Evolutionary conservation across 1,140 invertebrate species (phyloP).

Genomic region (Aphelenchoides fujianensis): DNA sequence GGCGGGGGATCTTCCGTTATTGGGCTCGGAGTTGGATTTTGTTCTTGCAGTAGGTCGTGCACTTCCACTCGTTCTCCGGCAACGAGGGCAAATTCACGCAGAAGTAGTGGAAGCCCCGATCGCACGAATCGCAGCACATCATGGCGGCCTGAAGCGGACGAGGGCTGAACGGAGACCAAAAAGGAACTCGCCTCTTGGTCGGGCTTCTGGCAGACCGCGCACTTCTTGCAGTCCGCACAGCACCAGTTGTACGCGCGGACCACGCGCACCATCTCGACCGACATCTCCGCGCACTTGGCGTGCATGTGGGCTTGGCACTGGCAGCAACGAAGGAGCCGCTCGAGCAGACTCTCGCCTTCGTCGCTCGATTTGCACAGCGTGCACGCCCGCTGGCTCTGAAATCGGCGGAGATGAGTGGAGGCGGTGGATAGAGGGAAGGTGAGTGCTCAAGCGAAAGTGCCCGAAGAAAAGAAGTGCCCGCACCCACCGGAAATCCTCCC

Average conservation of each 20-base stretch:
- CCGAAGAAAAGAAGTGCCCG: too few relatives aligned
- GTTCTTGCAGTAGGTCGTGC: slow-evolving; percentile 64
- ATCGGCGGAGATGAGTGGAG: slow-evolving; percentile 10
- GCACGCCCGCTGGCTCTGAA: slow-evolving; percentile 20
- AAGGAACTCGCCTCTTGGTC: slow-evolving; percentile 69
- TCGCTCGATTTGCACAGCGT: slow-evolving; percentile 11
- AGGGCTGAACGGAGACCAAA: neutral
- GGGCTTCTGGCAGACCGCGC: slow-evolving; percentile 78
- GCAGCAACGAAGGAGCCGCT: slow-evolving; percentile 22
- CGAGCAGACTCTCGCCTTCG: slow-evolving; percentile 13
- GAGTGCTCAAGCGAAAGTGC: too few relatives aligned
- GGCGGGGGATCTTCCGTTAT: slow-evolving; percentile 9
- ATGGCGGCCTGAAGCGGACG: slow-evolving; percentile 74
- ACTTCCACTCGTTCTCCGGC: slow-evolving; percentile 84
- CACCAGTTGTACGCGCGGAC: slow-evolving; percentile 83
- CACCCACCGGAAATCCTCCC: too few relatives aligned
- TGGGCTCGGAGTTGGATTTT: neutral
- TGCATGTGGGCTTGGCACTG: slow-evolving; percentile 24
- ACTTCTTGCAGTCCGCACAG: slow-evolving; percentile 89
- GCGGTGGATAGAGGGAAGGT: too few relatives aligned
- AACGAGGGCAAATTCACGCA: slow-evolving; percentile 82
- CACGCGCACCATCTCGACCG: slow-evolving; percentile 40
- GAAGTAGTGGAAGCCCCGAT: slow-evolving; percentile 86
- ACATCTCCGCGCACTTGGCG: slow-evolving; percentile 44
- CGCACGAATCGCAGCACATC: slow-evolving; percentile 91